phyloP scores from a whole-genome alignment of 2,797 vertebrate genomes.

The Scolopax bukidnonensis region DNA sequence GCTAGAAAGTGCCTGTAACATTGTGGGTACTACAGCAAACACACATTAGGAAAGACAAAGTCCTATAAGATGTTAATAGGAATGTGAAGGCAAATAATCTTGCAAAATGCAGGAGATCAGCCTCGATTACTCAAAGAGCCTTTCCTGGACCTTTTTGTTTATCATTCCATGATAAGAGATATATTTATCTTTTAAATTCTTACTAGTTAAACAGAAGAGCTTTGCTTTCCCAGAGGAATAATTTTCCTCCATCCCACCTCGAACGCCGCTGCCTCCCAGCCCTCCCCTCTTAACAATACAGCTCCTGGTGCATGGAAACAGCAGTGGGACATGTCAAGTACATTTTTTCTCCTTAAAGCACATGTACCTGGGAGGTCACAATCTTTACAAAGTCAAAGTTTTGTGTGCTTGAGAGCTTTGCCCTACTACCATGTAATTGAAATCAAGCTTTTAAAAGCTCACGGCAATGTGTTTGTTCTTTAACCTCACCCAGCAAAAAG shows the following conservation, averaged over 20 bases:
- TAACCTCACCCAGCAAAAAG: neutral
- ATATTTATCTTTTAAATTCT: constrained; percentile 67
- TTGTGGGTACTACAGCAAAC: constrained; percentile 6
- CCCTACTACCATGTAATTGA: constrained; percentile 71
- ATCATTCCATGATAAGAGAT: constrained; percentile 52
- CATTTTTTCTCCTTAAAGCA: constrained; percentile 66
- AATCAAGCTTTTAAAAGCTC: constrained; percentile 69
- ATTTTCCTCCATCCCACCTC: neutral
- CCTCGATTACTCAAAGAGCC: constrained; percentile 30
- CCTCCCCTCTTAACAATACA: neutral
- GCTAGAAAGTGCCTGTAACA: constrained; percentile 32
- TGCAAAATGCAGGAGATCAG: constrained; percentile 41
- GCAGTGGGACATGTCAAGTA: constrained; percentile 65
- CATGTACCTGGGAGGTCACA: constrained; percentile 69
- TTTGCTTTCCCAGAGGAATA: constrained; percentile 49
- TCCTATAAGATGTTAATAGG: constrained; percentile 7
- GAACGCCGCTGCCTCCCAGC: neutral
- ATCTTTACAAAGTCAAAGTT: constrained; percentile 72
- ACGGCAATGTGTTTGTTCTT: constrained; percentile 59
- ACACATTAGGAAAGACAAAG: constrained; percentile 11
- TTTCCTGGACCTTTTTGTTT: constrained; percentile 42
- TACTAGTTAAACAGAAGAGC: constrained; percentile 50
- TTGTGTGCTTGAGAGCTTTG: constrained; percentile 71
- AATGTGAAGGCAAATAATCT: constrained; percentile 29
- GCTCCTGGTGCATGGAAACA: constrained; percentile 43